These are phyloP conservation scores for Notoglanidium macrostoma DNA, from an alignment of 2,797 vertebrate species.

Conservation along the genomic window DNA sequence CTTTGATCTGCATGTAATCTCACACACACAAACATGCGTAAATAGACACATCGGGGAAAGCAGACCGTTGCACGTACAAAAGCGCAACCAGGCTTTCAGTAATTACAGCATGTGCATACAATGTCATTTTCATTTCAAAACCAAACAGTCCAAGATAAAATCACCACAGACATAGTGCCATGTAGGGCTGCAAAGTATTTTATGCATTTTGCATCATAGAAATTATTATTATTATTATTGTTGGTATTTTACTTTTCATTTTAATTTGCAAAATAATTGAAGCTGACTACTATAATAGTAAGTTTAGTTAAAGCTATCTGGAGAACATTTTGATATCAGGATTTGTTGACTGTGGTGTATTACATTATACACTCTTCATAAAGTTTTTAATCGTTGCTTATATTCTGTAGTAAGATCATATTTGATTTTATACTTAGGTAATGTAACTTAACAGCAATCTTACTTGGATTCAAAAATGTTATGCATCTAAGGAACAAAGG, in stretches of 20 bases:
- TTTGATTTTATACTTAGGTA: neutral
- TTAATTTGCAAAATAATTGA: neutral
- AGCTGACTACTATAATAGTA: neutral
- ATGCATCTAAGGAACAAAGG: neutral
- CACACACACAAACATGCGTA: conserved; percentile 33
- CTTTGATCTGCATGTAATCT: conserved; percentile 33
- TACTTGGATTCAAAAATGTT: neutral
- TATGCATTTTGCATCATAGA: neutral
- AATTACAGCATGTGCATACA: neutral
- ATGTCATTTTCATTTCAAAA: neutral
- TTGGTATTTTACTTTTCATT: neutral
- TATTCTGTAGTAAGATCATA: neutral
- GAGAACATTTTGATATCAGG: neutral
- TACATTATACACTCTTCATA: neutral
- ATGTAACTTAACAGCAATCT: neutral
- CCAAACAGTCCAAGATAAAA: neutral
- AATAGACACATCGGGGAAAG: neutral
- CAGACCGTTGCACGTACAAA: conserved; percentile 7
- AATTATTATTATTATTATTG: too few relatives aligned
- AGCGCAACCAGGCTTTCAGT: neutral
- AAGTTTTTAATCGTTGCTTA: neutral
- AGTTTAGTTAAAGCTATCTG: neutral
- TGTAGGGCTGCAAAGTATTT: neutral
- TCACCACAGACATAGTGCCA: neutral
- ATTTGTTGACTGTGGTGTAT: neutral